Percentiles rank a stretch among this genome's conserved stretches.
These are phyloP conservation scores for Natrix natrix DNA, from an alignment of 2,797 vertebrate genomes.

Conservation along the genomic window DNA sequence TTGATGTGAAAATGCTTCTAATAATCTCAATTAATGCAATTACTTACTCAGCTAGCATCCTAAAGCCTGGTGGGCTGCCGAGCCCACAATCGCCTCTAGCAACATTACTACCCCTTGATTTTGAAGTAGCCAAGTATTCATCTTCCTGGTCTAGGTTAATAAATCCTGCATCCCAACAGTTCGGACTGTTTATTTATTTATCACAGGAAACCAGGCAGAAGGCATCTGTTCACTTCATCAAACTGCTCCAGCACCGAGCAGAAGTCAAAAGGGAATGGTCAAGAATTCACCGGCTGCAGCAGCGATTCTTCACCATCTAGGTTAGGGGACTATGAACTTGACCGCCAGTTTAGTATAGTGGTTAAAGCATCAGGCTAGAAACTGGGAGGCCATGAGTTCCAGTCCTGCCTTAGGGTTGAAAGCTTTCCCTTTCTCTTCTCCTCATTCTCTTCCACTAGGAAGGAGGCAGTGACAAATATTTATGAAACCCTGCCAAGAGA, in stretches of 20 bases:
- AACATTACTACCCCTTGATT: constrained; percentile 4
- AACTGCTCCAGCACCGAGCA: constrained; percentile 18
- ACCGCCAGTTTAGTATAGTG: too few relatives aligned
- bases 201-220: constrained; percentile 21
- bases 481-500: background rate
- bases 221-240: constrained; percentile 36
- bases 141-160: constrained; percentile 39
- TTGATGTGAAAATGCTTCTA: constrained; percentile 37
- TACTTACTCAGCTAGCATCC: constrained; percentile 32
- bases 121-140: constrained; percentile 5
- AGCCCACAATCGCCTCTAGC: constrained; percentile 24
- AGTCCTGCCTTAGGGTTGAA: background rate
- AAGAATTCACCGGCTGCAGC: background rate
- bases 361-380: background rate
- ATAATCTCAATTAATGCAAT: constrained; percentile 43
- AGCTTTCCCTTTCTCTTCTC: background rate
- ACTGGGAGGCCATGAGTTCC: background rate
- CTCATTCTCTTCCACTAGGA: background rate
- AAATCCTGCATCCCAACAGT: constrained; percentile 6
- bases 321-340: too few relatives aligned
- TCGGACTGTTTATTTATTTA: constrained; percentile 44
- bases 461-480: background rate
- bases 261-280: constrained; percentile 29
- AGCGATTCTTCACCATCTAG: too few relatives aligned
- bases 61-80: constrained; percentile 27